Evolutionary conservation across 2,888 invertebrate species (phyloP).

Genomic region (Hypomecis atomaria): DNA sequence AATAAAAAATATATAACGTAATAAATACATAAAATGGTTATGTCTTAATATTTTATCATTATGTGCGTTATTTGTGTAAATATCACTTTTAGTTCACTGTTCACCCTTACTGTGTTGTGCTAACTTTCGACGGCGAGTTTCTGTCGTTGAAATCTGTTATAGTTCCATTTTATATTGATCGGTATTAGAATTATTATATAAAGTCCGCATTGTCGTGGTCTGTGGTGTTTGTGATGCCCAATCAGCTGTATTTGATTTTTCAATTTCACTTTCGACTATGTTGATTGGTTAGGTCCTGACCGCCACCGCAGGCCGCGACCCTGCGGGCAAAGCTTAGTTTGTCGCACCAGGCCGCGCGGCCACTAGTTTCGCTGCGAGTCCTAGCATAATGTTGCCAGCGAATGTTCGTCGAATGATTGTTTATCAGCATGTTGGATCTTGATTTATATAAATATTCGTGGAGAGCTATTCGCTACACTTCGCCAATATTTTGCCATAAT

Average conservation of each 20-base stretch:
- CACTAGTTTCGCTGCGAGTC: conserved; percentile 48
- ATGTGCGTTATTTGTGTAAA: conserved; percentile 75
- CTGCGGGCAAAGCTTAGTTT: no score
- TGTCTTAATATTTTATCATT: conserved; percentile 70
- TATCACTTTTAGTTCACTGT: conserved; percentile 61
- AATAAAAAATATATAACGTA: conserved; percentile 62
- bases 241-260: no score
- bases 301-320: neutral
- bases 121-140: conserved; percentile 31
- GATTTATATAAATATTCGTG: conserved; percentile 60
- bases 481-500: conserved; percentile 83
- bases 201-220: neutral
- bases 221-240: no score
- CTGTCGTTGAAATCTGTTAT: conserved; percentile 38
- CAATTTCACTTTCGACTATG: no score
- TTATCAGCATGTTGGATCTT: conserved; percentile 64
- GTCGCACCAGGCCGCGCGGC: neutral
- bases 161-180: conserved; percentile 48
- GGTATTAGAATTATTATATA: conserved; percentile 33
- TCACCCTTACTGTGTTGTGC: conserved; percentile 42
- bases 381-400: conserved; percentile 58
- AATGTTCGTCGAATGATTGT: conserved; percentile 60
- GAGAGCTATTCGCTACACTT: conserved; percentile 67
- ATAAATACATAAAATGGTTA: conserved; percentile 70
- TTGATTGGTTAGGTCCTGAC: no score